Conservation (phyloP, 2,797 vertebrate species). For the Serranus cabrilla region DNA sequence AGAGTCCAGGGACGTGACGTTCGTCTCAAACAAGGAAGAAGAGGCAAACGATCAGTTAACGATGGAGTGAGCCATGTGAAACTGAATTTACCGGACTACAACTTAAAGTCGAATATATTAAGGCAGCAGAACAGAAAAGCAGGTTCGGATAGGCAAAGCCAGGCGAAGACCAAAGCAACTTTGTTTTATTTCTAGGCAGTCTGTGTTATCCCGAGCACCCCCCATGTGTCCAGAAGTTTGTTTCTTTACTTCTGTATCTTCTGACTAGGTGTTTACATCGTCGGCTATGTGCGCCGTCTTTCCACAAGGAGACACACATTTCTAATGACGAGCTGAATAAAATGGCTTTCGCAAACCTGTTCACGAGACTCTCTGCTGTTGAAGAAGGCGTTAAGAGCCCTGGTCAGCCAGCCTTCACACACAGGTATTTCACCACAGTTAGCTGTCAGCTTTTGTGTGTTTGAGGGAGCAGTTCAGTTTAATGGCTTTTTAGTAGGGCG, state of each 20-base stretch:
- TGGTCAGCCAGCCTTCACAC: neutral
- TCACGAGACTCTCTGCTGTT: constrained; percentile 46
- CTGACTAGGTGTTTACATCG: neutral
- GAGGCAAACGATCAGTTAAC: neutral
- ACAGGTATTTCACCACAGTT: constrained; percentile 16
- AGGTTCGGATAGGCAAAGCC: rapidly evolving
- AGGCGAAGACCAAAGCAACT: neutral
- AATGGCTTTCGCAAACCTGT: constrained; percentile 71
- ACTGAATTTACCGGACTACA: neutral
- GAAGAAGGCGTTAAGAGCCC: constrained; percentile 1
- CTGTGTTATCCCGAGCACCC: neutral
- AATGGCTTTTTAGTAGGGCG: neutral
- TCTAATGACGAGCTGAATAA: neutral
- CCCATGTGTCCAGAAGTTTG: neutral
- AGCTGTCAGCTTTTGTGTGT: neutral
- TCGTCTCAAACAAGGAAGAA: constrained; percentile 38
- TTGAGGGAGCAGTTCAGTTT: rapidly evolving
- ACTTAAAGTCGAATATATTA: neutral
- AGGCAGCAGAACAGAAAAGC: neutral
- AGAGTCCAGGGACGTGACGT: constrained; percentile 33
- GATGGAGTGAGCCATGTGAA: neutral
- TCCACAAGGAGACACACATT: neutral
- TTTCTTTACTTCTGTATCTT: neutral
- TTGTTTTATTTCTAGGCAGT: neutral
- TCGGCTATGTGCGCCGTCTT: rapidly evolving